Percentiles rank a stretch among this genome's conserved stretches.
phyloP scores from a whole-genome alignment of 2,888 invertebrate genomes.

The Melinaea menophilus region DNA sequence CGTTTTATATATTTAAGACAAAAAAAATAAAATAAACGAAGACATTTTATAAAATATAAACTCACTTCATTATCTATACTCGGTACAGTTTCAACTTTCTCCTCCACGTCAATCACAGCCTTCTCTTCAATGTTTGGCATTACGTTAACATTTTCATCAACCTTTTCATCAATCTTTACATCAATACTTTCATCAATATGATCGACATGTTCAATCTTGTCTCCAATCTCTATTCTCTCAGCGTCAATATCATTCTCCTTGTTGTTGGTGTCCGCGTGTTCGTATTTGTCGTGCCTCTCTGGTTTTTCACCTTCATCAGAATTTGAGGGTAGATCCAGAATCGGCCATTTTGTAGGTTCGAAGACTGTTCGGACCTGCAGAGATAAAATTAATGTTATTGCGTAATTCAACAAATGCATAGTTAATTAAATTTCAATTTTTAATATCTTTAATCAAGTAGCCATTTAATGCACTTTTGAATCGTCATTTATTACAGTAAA shows the following conservation, averaged over 20 bases:
- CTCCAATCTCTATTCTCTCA: conserved; percentile 16
- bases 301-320: conserved; percentile 44
- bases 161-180: not conserved
- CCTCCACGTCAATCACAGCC: conserved; percentile 30
- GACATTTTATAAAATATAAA: not conserved
- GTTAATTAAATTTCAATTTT: not conserved
- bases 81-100: conserved; percentile 18
- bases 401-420: conserved; percentile 2
- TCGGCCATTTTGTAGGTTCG: conserved; percentile 93
- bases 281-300: conserved; percentile 33
- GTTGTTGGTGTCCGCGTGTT: conserved; percentile 22
- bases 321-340: conserved; percentile 76
- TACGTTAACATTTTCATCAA: not conserved
- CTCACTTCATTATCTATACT: conserved; percentile 18
- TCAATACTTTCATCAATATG: not conserved
- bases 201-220: not conserved
- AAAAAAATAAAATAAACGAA: too few species aligned
- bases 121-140: not conserved
- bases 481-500: too few species aligned
- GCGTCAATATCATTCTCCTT: conserved; percentile 7
- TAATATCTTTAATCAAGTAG: too few species aligned
- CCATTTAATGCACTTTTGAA: too few species aligned
- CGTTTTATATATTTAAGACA: too few species aligned
- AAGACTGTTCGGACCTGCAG: conserved; percentile 87
- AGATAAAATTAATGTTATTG: not conserved